Evolutionary conservation across 2,888 invertebrate genomes (phyloP).

Genomic region (Masnerella sp.): DNA sequence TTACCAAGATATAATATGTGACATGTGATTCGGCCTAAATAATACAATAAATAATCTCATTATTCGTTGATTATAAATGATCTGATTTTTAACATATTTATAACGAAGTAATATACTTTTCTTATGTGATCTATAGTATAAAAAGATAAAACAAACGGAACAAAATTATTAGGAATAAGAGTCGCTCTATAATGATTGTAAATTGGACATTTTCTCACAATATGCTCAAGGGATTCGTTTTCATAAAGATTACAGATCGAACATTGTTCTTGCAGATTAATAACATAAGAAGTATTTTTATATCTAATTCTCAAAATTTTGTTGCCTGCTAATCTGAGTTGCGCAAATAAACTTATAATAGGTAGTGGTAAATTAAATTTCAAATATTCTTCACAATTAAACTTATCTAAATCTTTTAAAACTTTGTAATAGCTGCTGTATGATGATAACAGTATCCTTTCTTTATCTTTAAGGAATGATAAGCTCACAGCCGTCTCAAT

Average conservation of each 20-base stretch:
- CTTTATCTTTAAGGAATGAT: neutral
- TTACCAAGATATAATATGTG: too few relatives aligned
- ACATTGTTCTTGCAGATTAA: neutral
- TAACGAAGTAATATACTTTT: conserved; percentile 3
- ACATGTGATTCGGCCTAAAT: too few relatives aligned
- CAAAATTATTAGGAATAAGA: neutral
- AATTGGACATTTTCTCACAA: neutral
- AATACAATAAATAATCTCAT: too few relatives aligned
- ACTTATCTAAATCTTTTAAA: conserved; percentile 3
- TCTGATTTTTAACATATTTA: neutral
- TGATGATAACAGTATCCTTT: neutral
- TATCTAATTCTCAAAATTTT: neutral
- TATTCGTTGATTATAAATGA: conserved; percentile 2
- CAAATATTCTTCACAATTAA: neutral
- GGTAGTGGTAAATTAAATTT: neutral
- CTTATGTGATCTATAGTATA: neutral
- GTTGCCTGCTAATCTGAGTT: conserved; percentile 3
- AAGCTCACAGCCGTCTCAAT: neutral
- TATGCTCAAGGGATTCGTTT: neutral
- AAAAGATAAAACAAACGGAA: neutral
- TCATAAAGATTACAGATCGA: neutral
- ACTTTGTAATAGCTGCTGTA: neutral
- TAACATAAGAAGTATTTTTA: neutral
- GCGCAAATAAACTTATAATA: neutral
- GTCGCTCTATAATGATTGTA: neutral